Conservation (phyloP, 2,888 invertebrate species). For the Pristionchus maxplancki region DNA sequence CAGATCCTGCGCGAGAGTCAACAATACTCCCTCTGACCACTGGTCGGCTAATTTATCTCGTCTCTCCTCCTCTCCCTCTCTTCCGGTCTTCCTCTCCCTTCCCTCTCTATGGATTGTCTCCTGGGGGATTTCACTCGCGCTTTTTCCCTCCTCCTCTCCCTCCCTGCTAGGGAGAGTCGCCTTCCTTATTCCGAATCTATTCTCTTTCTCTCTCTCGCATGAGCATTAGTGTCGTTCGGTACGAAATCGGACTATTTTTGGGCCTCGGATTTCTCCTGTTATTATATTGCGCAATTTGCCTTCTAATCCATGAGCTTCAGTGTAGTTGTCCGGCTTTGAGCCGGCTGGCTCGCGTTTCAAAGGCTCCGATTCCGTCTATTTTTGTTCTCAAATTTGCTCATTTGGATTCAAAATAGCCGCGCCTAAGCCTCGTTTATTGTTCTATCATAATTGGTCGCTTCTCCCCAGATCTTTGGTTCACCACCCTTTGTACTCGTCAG, state of each 20-base stretch:
- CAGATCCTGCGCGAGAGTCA: neutral
- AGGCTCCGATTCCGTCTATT: too few species aligned
- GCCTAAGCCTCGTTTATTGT: neutral
- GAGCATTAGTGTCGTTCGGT: neutral
- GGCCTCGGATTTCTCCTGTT: neutral
- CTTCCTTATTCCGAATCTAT: conserved; percentile 30
- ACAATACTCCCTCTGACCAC: neutral
- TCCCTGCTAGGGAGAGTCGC: neutral
- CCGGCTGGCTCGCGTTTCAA: too few species aligned
- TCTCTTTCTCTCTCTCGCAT: neutral
- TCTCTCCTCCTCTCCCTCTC: conserved; percentile 22
- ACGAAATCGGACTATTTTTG: neutral
- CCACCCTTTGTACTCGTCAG: neutral
- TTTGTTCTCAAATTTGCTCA: too few species aligned
- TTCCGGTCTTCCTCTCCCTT: conserved; percentile 27
- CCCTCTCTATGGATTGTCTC: conserved; percentile 29
- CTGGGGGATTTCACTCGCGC: conserved; percentile 10
- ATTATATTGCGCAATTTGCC: neutral
- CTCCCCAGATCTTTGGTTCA: neutral
- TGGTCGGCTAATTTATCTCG: neutral
- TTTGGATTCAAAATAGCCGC: neutral
- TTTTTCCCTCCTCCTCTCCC: conserved; percentile 40
- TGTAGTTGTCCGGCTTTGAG: too few species aligned
- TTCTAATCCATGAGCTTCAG: neutral
- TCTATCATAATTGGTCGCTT: neutral